Conservation (phyloP, 2,113 vertebrate species). For the Anseranas semipalmata region DNA sequence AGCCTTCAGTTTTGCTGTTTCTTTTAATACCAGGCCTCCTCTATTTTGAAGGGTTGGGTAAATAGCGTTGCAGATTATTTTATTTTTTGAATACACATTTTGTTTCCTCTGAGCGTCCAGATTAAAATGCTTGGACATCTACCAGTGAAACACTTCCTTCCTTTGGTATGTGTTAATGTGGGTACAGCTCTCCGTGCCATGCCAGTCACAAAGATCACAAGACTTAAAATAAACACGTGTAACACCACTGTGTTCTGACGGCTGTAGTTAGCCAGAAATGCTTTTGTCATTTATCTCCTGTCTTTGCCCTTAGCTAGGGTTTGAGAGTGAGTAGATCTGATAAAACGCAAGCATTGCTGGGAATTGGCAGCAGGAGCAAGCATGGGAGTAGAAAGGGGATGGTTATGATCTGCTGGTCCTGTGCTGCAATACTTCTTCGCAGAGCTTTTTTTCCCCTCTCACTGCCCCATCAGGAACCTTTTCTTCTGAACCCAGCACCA, state of each 20-base stretch:
- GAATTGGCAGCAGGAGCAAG: background rate
- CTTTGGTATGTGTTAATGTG: constrained; percentile 44
- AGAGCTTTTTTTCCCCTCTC: background rate
- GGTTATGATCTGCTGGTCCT: background rate
- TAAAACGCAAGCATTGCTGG: background rate
- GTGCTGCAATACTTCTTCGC: fast-evolving
- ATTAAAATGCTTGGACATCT: constrained; percentile 56
- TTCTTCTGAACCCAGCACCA: background rate
- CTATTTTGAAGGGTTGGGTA: background rate
- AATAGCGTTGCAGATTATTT: background rate
- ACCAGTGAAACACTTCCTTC: constrained; percentile 58
- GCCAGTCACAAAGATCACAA: constrained; percentile 37
- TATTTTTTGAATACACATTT: constrained; percentile 21
- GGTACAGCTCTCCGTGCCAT: constrained; percentile 2
- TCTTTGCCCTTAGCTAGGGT: constrained; percentile 5
- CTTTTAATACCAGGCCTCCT: background rate
- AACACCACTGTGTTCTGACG: background rate
- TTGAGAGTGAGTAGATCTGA: background rate
- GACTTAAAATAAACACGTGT: constrained; percentile 3
- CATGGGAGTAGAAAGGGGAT: fast-evolving
- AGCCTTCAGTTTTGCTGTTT: background rate
- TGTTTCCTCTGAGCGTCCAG: constrained; percentile 13
- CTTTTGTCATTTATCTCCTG: background rate
- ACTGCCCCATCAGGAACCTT: background rate
- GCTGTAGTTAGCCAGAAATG: background rate